phyloP scores from a whole-genome alignment of 1,140 invertebrate genomes.

The Pteromalus puparum region DNA sequence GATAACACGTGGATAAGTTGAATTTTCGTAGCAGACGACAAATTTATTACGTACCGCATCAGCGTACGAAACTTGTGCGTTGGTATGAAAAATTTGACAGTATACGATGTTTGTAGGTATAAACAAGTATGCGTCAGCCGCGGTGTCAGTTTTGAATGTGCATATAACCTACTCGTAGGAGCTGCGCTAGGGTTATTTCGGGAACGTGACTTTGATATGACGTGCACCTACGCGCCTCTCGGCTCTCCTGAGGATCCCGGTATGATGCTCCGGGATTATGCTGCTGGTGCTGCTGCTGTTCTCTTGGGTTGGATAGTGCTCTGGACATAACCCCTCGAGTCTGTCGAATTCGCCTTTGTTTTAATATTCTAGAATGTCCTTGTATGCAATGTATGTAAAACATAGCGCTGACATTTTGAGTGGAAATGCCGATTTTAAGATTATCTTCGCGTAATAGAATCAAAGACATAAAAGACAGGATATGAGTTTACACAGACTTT shows the following conservation, averaged over 20 bases:
- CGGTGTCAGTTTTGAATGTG: background rate
- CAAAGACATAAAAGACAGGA: too few species aligned
- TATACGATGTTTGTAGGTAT: background rate
- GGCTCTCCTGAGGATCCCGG: background rate
- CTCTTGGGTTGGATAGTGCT: too few species aligned
- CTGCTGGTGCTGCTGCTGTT: too few species aligned
- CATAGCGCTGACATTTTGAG: too few species aligned
- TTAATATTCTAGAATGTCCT: too few species aligned
- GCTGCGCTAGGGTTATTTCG: background rate
- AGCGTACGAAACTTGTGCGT: background rate
- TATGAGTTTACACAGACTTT: too few species aligned
- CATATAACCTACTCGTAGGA: background rate
- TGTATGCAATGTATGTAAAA: too few species aligned
- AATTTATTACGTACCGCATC: background rate
- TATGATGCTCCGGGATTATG: background rate
- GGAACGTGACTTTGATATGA: slow-evolving; percentile 3
- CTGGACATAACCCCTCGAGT: too few species aligned
- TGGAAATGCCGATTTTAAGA: too few species aligned
- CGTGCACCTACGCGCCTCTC: background rate
- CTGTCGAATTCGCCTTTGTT: too few species aligned
- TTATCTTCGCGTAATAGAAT: too few species aligned
- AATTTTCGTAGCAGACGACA: background rate
- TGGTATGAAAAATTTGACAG: background rate
- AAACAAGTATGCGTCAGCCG: background rate
- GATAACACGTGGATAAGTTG: background rate